phyloP scores from a whole-genome alignment of 2,113 vertebrate genomes.

The Pterophyllum scalare region DNA sequence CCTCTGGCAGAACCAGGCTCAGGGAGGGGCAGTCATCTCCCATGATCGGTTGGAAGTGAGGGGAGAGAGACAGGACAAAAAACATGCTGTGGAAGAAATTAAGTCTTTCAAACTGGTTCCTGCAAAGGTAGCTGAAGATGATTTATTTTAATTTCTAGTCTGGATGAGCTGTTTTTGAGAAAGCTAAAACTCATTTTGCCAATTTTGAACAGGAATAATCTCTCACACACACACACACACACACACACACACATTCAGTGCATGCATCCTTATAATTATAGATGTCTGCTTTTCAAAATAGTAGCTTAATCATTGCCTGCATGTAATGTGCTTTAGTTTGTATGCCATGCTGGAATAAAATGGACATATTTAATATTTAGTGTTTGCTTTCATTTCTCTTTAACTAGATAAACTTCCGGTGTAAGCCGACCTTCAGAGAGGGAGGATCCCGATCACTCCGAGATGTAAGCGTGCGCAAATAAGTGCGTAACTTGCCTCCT shows the following conservation, averaged over 20 bases:
- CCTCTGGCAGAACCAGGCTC: too few relatives aligned
- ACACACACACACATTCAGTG: background rate
- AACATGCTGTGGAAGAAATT: too few relatives aligned
- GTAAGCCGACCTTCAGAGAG: conserved; percentile 97
- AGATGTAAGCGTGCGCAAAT: conserved; percentile 85
- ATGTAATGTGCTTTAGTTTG: background rate
- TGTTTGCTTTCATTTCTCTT: conserved; percentile 22
- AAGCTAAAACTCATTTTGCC: background rate
- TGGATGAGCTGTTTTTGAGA: background rate
- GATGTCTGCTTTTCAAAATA: background rate
- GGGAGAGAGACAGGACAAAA: too few relatives aligned
- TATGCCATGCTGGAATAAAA: background rate
- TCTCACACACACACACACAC: too few relatives aligned
- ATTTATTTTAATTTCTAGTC: background rate
- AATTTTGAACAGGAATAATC: background rate
- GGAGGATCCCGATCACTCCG: conserved; percentile 90
- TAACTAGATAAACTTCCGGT: conserved; percentile 95
- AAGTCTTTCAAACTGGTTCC: too few relatives aligned
- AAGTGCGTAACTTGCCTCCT: background rate
- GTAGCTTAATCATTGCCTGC: background rate
- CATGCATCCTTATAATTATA: background rate
- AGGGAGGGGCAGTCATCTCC: too few relatives aligned
- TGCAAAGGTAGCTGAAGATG: background rate
- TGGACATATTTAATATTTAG: background rate
- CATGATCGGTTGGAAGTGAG: too few relatives aligned